phyloP scores from a whole-genome alignment of 2,113 vertebrate genomes.

The Pluvianellus socialis region DNA sequence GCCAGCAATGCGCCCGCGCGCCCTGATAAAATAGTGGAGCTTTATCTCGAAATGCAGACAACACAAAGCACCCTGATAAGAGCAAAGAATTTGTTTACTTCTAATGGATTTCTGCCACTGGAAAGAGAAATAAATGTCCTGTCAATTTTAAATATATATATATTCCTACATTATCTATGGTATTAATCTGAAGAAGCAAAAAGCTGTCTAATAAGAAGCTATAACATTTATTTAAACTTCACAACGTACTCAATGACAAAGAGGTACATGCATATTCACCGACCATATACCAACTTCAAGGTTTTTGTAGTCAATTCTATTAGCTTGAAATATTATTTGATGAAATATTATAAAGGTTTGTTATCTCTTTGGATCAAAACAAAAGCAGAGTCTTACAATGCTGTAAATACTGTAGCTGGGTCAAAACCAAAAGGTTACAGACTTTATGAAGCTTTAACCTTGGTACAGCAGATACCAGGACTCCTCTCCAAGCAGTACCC shows the following conservation, averaged over 20 bases:
- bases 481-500: neutral
- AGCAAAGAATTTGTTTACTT: slow-evolving; percentile 1
- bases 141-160: neutral
- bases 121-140: slow-evolving; percentile 25
- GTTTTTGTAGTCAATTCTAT: neutral
- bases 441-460: neutral
- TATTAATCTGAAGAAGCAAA: neutral
- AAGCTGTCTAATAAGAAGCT: neutral
- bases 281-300: neutral
- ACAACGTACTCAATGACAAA: neutral
- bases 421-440: neutral
- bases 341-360: neutral
- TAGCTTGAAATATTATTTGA: neutral
- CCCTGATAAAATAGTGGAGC: neutral
- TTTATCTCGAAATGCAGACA: slow-evolving; percentile 37
- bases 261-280: neutral
- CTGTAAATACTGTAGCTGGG: neutral
- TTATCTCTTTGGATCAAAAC: neutral
- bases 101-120: slow-evolving; percentile 26
- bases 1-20: neutral
- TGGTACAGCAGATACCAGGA: neutral
- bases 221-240: neutral
- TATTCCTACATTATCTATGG: neutral
- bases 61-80: slow-evolving; percentile 28
- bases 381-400: neutral